Evolutionary conservation across 2,797 vertebrate genomes (phyloP), one percentile per base, ranked within the genome.

Genomic region (Clangula hyemalis): DNA sequence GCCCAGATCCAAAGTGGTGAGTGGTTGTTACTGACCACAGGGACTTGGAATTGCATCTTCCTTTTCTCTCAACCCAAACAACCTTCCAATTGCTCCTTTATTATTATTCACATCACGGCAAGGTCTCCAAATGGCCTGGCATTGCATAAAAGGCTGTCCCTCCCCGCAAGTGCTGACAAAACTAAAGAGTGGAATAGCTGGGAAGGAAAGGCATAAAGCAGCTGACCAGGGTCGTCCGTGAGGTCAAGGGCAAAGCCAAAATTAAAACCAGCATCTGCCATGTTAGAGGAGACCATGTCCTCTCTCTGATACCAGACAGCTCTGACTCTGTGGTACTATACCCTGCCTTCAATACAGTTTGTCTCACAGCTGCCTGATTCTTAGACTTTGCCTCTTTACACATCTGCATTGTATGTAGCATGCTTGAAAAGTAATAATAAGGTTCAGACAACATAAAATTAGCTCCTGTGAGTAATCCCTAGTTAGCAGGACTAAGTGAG

Each of bases 101-200:
- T 83, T 91, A 56, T 85, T 92, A 94, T 85, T 96, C 84, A 53
- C 30, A 61, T 71, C 81, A 62, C 6, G 1, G 6, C 30, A 74
- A 82, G 51, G 68, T 71, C 72, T 88, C 66, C 75, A 78, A 64
- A 82, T 91, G 68, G 17, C 74, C 88, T 87, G 84, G 76, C 64
- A 87, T 51, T 80, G 36, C 32, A 62, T 41, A 60, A 87, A 89
- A 91, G 82, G 73, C 61, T 57, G 24, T 38, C 32, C 61, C 18
- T 47, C 28, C 74, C 20, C 24, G 30, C 34, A 89, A 93, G 30
- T 80, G 87, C 62, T 94, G 82, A 91, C 61, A 75, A 74, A 93
- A 87, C 21, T 20, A 34, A 79, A 70, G 85, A 53, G 22, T 72
- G 21, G 24, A 77, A 65, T 74, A 58, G 4, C 8, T 81, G 70